phyloP scores from a whole-genome alignment of 2,797 vertebrate species.

The Rhodeus uyekii region DNA sequence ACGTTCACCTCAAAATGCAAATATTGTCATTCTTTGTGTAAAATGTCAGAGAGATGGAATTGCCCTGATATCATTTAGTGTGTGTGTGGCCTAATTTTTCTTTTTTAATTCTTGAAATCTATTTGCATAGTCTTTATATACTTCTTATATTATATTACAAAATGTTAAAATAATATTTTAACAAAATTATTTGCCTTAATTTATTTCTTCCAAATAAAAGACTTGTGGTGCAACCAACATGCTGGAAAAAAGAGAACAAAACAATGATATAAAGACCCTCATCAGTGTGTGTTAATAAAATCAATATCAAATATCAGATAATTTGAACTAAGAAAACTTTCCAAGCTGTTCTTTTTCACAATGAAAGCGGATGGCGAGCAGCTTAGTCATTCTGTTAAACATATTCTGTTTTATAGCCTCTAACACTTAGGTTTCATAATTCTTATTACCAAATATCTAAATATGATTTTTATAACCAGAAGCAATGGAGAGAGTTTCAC shows the following conservation, averaged over 20 bases:
- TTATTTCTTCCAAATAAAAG: background rate
- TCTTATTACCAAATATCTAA: background rate
- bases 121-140: background rate
- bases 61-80: background rate
- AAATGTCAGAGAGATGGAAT: background rate
- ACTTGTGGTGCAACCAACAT: background rate
- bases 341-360: background rate
- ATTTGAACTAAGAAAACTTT: no score
- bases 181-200: background rate
- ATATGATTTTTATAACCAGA: conserved; percentile 4
- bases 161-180: background rate
- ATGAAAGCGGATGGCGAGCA: background rate
- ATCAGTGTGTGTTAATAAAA: no score
- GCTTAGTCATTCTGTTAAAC: background rate
- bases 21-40: background rate
- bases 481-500: background rate
- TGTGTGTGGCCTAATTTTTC: no score
- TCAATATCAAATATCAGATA: background rate
- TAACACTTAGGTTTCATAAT: background rate
- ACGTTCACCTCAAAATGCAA: background rate
- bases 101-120: background rate
- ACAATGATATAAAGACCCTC: background rate
- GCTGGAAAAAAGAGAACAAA: background rate
- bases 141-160: background rate
- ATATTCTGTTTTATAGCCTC: background rate